Percentiles rank a stretch among this genome's conserved stretches.
Evolutionary conservation across 2,888 invertebrate genomes (phyloP).

Genomic region (Perithous albicinctus): DNA sequence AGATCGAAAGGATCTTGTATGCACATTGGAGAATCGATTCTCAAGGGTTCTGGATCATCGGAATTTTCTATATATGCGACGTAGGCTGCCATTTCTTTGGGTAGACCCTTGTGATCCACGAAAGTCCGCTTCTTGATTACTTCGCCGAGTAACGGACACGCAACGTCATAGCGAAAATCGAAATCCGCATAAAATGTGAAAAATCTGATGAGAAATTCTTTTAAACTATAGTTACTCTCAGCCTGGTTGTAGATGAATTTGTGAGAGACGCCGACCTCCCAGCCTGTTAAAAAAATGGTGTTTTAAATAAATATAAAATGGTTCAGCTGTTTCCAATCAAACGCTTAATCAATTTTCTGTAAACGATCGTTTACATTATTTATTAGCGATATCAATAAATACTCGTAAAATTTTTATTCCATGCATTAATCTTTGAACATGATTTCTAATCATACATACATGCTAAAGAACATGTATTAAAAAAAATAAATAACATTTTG

Average conservation of each 20-base stretch:
- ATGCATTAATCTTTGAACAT: too few species aligned
- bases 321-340: too few species aligned
- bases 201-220: constrained; percentile 81
- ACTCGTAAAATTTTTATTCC: too few species aligned
- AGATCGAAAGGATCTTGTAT: constrained; percentile 88
- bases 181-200: constrained; percentile 84
- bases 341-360: too few species aligned
- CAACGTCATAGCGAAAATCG: constrained; percentile 81
- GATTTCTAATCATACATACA: too few species aligned
- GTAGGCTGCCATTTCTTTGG: constrained; percentile 84
- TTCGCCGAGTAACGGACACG: constrained; percentile 85
- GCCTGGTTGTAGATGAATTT: constrained; percentile 31
- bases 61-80: constrained; percentile 74
- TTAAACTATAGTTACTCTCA: constrained; percentile 63
- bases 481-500: too few species aligned
- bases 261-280: constrained; percentile 72
- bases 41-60: constrained; percentile 79
- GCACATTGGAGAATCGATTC: constrained; percentile 84
- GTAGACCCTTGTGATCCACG: constrained; percentile 74
- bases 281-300: constrained; percentile 64
- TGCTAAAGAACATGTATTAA: too few species aligned
- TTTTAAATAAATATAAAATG: too few species aligned
- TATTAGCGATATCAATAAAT: too few species aligned
- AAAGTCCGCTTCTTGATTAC: constrained; percentile 83
- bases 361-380: too few species aligned